These are phyloP conservation scores for Jordanella pulchra DNA, from an alignment of 2,797 vertebrate genomes.

Conservation along the genomic window DNA sequence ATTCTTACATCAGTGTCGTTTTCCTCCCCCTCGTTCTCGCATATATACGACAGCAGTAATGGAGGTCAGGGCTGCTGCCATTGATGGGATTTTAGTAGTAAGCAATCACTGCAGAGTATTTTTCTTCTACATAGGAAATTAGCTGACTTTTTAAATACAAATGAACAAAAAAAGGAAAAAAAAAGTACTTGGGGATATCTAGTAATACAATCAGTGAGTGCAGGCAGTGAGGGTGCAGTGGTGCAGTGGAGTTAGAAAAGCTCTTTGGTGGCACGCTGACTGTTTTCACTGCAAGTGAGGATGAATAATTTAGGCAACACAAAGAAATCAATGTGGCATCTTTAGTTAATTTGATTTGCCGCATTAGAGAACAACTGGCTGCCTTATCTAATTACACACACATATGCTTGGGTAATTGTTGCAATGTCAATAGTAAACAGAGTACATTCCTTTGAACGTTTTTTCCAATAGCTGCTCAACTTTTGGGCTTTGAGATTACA, in stretches of 20 bases:
- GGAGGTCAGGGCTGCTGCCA: slow-evolving; percentile 54
- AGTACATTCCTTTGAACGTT: slow-evolving; percentile 67
- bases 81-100: slow-evolving; percentile 65
- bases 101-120: slow-evolving; percentile 50
- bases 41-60: slow-evolving; percentile 30
- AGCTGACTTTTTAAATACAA: slow-evolving; percentile 42
- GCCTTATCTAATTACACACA: slow-evolving; percentile 81
- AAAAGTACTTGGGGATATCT: slow-evolving; percentile 40
- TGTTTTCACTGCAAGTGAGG: slow-evolving; percentile 71
- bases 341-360: slow-evolving; percentile 82
- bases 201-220: slow-evolving; percentile 46
- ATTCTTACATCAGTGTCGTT: slow-evolving; percentile 35
- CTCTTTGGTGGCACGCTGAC: slow-evolving; percentile 66
- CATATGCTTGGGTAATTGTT: slow-evolving; percentile 78
- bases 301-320: slow-evolving; percentile 82
- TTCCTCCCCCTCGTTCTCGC: slow-evolving; percentile 1
- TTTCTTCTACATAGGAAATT: slow-evolving; percentile 57
- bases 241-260: slow-evolving; percentile 52
- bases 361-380: slow-evolving; percentile 80
- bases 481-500: slow-evolving; percentile 59
- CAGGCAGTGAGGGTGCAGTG: slow-evolving; percentile 35
- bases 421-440: slow-evolving; percentile 76
- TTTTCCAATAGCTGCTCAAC: slow-evolving; percentile 54
- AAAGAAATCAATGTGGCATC: slow-evolving; percentile 82
- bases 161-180: slow-evolving; percentile 40